Evolutionary conservation across 1,140 invertebrate genomes (phyloP), one percentile per base, ranked within the genome.

Genomic region (Parasteatoda tepidariorum): DNA sequence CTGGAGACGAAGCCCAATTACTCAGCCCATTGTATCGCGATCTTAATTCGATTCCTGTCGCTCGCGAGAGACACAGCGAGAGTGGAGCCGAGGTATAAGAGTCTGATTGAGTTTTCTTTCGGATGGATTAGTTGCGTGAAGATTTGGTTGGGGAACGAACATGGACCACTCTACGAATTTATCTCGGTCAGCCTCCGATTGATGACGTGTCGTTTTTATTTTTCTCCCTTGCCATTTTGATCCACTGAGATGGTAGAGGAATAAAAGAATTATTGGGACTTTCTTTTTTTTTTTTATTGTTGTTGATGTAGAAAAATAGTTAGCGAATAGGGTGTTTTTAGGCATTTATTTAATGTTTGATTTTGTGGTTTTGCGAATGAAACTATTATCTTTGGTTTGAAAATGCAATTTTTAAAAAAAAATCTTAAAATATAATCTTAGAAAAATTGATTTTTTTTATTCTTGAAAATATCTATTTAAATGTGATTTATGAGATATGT

Each of bases 21-120:
- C 71, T 74, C 71, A 74, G 55, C 26, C 57, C 71, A 61, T 74
- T 74, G 71, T 71, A 38, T 74, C 71, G 28, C 55, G 55, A 61
- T 74, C 71, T 74, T 74, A 74, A 74, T 74, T 74, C 71, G 33
- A 74, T 74, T 74, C 71, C 61, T 55, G 68, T 41, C 41, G 22
- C 15, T 13, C 66, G 66, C 68, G 26, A 30, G 48, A 57, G 33
- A 54, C 68, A n/a, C 26, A 18, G 15, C 26, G 26, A 54, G 57
- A 18, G 24, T 22, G 11, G 34, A n/a, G 57, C 9, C 24, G 57
- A n/a, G 24, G 57, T 33, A 13, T 59, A 74, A 61, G 41, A 26
- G 54, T 38, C 31, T 61, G 71, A 61, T 71, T 71, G 68, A 55
- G 68, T 68, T 71, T 71, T 71, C 68, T 71, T 71, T 71, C 41